Percentiles rank a stretch among this genome's conserved stretches.
phyloP scores from a whole-genome alignment of 30 jellyfish, hydroid and myxozoan genomes.

The Aurelia sp. region DNA sequence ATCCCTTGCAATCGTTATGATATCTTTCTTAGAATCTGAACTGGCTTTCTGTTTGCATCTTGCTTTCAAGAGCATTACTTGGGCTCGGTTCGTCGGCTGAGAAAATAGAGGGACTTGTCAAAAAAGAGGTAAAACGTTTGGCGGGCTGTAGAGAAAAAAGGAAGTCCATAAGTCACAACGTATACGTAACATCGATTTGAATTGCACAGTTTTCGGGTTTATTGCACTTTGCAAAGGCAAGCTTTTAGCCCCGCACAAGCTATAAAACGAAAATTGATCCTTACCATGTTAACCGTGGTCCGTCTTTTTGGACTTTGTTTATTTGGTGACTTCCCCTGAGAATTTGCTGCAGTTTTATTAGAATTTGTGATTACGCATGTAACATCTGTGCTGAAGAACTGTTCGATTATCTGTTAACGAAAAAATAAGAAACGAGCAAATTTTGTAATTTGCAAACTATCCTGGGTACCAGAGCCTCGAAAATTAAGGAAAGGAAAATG shows the following conservation, averaged over 20 bases:
- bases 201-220: too few relatives aligned
- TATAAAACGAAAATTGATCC: too few relatives aligned
- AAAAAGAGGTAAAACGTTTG: background rate
- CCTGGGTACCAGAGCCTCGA: too few relatives aligned
- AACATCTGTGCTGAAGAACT: constrained; percentile 63
- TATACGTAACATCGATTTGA: too few relatives aligned
- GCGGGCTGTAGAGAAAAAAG: too few relatives aligned
- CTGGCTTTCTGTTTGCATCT: background rate
- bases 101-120: background rate
- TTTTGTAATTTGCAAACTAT: too few relatives aligned
- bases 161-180: too few relatives aligned
- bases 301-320: background rate
- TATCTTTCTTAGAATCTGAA: constrained; percentile 4
- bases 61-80: constrained; percentile 36
- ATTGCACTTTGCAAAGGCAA: too few relatives aligned
- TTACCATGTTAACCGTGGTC: background rate
- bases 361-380: constrained; percentile 50
- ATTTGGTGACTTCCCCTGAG: constrained; percentile 18
- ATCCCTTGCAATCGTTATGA: constrained; percentile 28
- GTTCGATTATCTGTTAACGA: constrained; percentile 33
- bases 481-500: too few relatives aligned
- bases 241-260: too few relatives aligned
- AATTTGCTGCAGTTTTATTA: background rate
- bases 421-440: background rate
- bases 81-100: constrained; percentile 55